Evolutionary conservation across 30 jellyfish, hydroid and myxozoan species (phyloP).

Genomic region (Chrysaora quinquecirrha): DNA sequence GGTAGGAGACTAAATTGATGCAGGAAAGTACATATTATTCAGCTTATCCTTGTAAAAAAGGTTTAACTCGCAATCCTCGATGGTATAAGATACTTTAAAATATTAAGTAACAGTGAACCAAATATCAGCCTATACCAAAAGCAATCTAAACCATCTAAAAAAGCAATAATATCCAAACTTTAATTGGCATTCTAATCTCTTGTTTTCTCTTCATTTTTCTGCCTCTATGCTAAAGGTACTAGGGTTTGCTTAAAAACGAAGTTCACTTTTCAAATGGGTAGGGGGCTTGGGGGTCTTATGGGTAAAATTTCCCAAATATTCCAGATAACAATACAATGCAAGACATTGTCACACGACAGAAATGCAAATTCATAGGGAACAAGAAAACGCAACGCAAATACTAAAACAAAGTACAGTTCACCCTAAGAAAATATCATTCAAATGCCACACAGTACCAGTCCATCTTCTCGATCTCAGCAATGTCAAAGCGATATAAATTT

Average conservation of each 20-base stretch:
- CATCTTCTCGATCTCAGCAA: background rate
- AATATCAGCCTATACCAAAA: background rate
- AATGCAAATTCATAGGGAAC: background rate
- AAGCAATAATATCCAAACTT: background rate
- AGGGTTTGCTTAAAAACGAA: too few species aligned
- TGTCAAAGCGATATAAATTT: background rate
- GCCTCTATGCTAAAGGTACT: too few species aligned
- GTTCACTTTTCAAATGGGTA: background rate
- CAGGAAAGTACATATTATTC: background rate
- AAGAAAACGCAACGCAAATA: background rate
- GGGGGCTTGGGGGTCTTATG: background rate
- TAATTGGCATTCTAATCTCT: background rate
- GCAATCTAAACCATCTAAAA: background rate
- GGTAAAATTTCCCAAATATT: background rate
- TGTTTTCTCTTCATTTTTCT: too few species aligned
- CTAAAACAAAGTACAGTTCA: background rate
- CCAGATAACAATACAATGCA: too few species aligned
- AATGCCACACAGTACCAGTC: background rate
- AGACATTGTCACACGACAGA: background rate
- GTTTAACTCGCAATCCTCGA: background rate
- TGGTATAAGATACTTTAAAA: background rate
- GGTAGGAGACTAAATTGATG: background rate
- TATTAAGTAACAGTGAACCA: background rate
- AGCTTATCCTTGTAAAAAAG: background rate
- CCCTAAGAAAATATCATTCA: conserved; percentile 7